Percentiles rank a stretch among this genome's conserved stretches.
phyloP scores from a whole-genome alignment of 2,113 vertebrate species.

The Candoia aspera region DNA sequence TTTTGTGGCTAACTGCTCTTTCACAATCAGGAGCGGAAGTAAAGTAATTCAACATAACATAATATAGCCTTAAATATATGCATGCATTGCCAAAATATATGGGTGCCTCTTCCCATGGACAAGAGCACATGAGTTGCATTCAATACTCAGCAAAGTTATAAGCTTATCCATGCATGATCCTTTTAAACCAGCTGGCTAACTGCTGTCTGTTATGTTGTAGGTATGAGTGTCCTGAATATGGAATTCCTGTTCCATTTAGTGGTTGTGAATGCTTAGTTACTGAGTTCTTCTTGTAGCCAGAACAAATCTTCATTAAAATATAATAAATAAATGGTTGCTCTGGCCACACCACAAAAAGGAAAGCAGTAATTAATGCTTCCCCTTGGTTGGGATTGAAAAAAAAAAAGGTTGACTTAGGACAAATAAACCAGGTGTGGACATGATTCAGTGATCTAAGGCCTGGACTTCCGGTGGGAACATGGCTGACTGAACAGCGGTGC shows the following conservation, averaged over 20 bases:
- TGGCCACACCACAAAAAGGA: too few species aligned
- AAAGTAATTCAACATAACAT: not conserved
- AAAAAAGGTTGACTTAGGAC: not conserved
- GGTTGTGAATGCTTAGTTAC: too few species aligned
- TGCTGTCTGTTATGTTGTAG: not conserved
- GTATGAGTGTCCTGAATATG: not conserved
- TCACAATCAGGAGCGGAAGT: not conserved
- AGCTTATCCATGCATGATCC: not conserved
- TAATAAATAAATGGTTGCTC: not conserved
- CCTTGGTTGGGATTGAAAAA: not conserved
- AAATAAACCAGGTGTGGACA: not conserved
- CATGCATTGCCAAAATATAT: too few species aligned
- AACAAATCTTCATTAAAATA: not conserved
- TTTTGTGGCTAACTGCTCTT: not conserved
- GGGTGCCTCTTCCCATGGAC: not conserved
- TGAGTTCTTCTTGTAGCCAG: not conserved
- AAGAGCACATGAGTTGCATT: not conserved
- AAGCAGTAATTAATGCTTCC: not conserved
- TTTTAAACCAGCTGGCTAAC: not conserved
- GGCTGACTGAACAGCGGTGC: too few species aligned
- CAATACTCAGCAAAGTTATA: not conserved
- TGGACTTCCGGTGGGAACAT: too few species aligned
- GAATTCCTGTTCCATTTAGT: not conserved
- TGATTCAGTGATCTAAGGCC: not conserved
- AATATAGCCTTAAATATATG: not conserved